A percentile compares a stretch with the other conserved stretches of the same genome.
phyloP scores from a whole-genome alignment of 2,888 invertebrate genomes.

The Rotaria sp. region DNA sequence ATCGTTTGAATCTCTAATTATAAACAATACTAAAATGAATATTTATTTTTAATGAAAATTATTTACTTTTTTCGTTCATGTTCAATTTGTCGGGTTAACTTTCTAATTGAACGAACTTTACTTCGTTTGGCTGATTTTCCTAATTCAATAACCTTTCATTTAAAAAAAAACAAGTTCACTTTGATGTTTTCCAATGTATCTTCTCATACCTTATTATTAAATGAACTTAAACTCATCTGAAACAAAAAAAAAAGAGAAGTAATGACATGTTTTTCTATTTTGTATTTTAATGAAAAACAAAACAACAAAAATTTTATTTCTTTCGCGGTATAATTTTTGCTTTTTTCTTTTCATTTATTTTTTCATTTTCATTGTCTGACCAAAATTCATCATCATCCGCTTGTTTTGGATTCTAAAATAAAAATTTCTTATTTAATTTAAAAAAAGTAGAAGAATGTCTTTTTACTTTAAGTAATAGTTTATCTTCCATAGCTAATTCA shows the following conservation, averaged over 20 bases:
- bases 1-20: neutral
- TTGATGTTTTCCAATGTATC: no score
- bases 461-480: neutral
- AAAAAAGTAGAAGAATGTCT: neutral
- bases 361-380: conserved; percentile 51
- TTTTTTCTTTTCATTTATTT: conserved; percentile 42
- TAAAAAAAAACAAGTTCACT: neutral
- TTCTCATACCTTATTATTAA: neutral
- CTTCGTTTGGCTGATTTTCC: conserved; percentile 12
- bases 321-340: conserved; percentile 27
- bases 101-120: neutral
- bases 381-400: conserved; percentile 45
- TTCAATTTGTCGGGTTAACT: conserved; percentile 17
- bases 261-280: conserved; percentile 19
- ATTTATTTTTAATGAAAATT: neutral
- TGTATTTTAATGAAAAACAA: conserved; percentile 32
- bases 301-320: conserved; percentile 32
- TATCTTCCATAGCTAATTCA: neutral
- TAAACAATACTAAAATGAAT: neutral
- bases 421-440: neutral
- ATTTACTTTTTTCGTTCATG: neutral
- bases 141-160: neutral
- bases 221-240: conserved; percentile 1
- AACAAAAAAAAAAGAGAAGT: neutral
- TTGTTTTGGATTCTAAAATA: neutral